Evolutionary conservation across 2,888 invertebrate species (phyloP), one percentile per base, ranked within the genome.

Genomic region (Agrochola lota): DNA sequence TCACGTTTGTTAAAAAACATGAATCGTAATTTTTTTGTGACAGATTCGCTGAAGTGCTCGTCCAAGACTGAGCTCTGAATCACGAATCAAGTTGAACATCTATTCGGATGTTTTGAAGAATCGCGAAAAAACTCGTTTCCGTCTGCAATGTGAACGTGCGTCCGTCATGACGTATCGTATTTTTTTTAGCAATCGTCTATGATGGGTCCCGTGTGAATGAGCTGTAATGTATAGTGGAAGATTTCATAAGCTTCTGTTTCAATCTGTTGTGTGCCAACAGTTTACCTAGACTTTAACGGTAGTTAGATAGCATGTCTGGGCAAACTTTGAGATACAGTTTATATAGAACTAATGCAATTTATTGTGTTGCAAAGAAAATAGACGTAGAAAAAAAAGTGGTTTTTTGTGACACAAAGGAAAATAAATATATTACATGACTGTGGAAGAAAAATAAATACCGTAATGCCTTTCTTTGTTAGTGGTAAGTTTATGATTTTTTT

Each of bases 291-390:
- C 81, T 23, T 40, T 52, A 62, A 49, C 46, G 30, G 66, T 81
- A 79, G 23, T 11, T 81, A 76, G 26, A 83, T 15, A 30, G 23
- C 30, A 46, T 70, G 57, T 67, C 67, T 85, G 52, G n/a, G 6
- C 23, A 69, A 71, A 71, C 81, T 81, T 57, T 71, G 35, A 55
- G 52, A 81, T 67, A 78, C 46, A 68, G 43, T 68, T 81, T 70
- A 46, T 70, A 57, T 70, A 67, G 11, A 74, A 74, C 66, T 74
- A 85, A 74, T 74, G 59, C 74, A 81, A 74, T 81, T 74, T 82
- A 81, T 74, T 67, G 40, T 71, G n/a, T 35, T 63, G 11, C 40
- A 70, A 84, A 71, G 49, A 46, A 73, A 85, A 72, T 43, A 70
- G 46, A 73, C 23, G 35, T 20, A 62, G 69, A 80, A 35, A 52